Evolutionary conservation across 1,140 invertebrate species (phyloP).

Genomic region (Achatina immaculata): DNA sequence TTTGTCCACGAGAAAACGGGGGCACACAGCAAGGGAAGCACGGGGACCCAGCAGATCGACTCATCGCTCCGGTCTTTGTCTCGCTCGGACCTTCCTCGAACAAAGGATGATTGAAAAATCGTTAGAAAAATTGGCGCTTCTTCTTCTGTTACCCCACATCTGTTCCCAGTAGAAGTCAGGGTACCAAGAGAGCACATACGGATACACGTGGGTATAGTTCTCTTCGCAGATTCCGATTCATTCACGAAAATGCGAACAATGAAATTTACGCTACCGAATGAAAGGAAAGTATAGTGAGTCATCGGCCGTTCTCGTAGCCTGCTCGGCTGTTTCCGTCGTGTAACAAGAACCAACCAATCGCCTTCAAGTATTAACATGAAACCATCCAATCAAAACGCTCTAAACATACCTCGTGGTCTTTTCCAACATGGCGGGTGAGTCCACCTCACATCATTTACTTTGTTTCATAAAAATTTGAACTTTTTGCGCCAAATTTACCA

Average conservation of each 20-base stretch:
- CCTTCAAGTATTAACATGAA: slow-evolving; percentile 44
- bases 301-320: slow-evolving; percentile 53
- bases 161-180: background rate
- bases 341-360: slow-evolving; percentile 56
- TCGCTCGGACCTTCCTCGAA: slow-evolving; percentile 28
- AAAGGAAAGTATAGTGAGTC: slow-evolving; percentile 40
- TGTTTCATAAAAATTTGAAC: slow-evolving; percentile 61
- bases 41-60: slow-evolving; percentile 41
- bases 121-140: background rate
- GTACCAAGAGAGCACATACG: background rate
- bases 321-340: slow-evolving; percentile 54
- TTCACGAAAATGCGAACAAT: slow-evolving; percentile 37
- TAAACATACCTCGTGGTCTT: slow-evolving; percentile 66
- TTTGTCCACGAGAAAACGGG: slow-evolving; percentile 41
- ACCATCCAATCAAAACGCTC: slow-evolving; percentile 60
- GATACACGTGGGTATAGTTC: slow-evolving; percentile 11
- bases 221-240: slow-evolving; percentile 21
- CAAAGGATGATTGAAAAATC: slow-evolving; percentile 16
- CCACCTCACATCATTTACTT: slow-evolving; percentile 66
- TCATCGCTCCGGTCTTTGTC: slow-evolving; percentile 38
- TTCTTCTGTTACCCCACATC: background rate
- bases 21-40: slow-evolving; percentile 17
- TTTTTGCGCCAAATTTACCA: slow-evolving; percentile 54
- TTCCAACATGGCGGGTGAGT: slow-evolving; percentile 71
- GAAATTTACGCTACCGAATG: slow-evolving; percentile 21